These are phyloP conservation scores for Brenthis ino DNA, from an alignment of 2,888 invertebrate species.

Conservation along the genomic window DNA sequence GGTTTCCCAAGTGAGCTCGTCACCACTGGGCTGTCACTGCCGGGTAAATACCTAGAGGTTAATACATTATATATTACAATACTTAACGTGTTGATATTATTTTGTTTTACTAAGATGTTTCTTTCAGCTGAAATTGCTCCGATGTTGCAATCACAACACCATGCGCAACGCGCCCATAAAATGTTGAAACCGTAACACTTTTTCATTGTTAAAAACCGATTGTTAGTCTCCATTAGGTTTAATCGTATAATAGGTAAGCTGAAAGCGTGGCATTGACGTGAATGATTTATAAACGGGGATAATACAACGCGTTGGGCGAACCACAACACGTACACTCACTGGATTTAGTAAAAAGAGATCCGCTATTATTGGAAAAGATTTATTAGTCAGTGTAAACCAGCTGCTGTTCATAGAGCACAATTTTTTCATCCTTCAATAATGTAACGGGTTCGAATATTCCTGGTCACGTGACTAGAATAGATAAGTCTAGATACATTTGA, in stretches of 20 bases:
- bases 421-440: constrained; percentile 53
- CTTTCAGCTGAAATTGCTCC: background rate
- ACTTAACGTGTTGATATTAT: no score
- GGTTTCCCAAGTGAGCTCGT: no score
- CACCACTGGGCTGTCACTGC: no score
- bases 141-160: constrained; percentile 14
- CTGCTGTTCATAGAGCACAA: constrained; percentile 45
- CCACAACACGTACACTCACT: constrained; percentile 66
- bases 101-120: no score
- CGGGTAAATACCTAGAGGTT: no score
- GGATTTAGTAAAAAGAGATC: constrained; percentile 68
- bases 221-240: constrained; percentile 41
- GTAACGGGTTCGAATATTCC: constrained; percentile 46
- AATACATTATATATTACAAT: no score
- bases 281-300: constrained; percentile 74
- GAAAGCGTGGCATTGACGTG: constrained; percentile 61
- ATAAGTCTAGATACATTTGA: constrained; percentile 29
- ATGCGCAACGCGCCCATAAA: constrained; percentile 8
- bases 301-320: constrained; percentile 66
- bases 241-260: constrained; percentile 47
- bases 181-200: constrained; percentile 11
- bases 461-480: constrained; percentile 47
- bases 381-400: constrained; percentile 52
- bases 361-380: constrained; percentile 60
- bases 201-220: constrained; percentile 42